Percentiles rank a stretch among this genome's conserved stretches.
phyloP scores from a whole-genome alignment of 2,888 invertebrate genomes.

The Archaeoteleia sp. region DNA sequence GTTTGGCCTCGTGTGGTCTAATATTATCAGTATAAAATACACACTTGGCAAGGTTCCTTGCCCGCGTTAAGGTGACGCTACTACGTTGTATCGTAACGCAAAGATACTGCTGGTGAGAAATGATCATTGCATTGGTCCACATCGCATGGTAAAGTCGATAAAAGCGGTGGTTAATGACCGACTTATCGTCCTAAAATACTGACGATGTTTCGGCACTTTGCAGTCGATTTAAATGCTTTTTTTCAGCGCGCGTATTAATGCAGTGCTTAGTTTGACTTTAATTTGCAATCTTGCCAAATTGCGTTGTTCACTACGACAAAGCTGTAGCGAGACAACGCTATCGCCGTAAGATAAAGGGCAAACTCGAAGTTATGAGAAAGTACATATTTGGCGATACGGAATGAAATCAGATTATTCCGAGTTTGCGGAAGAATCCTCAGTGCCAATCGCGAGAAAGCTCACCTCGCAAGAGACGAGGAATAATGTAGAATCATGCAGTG shows the following conservation, averaged over 20 bases:
- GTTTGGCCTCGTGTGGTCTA: constrained; percentile 48
- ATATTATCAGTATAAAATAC: constrained; percentile 57
- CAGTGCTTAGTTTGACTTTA: constrained; percentile 37
- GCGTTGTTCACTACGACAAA: constrained; percentile 29
- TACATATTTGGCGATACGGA: constrained; percentile 48
- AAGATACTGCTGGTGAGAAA: constrained; percentile 35
- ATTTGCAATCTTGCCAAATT: constrained; percentile 44
- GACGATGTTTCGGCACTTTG: constrained; percentile 18
- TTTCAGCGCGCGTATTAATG: constrained; percentile 16
- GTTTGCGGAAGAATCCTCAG: constrained; percentile 34
- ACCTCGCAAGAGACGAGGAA: constrained; percentile 12
- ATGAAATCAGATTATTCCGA: constrained; percentile 35
- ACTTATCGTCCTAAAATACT: constrained; percentile 32
- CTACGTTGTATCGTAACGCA: constrained; percentile 29
- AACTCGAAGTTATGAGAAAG: constrained; percentile 38
- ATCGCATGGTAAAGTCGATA: constrained; percentile 43
- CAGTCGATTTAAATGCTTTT: constrained; percentile 6
- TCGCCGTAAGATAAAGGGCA: constrained; percentile 34
- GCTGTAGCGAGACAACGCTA: constrained; percentile 26
- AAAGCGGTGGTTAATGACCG: constrained; percentile 38
- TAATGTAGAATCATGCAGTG: constrained; percentile 18
- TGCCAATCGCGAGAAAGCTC: constrained; percentile 14
- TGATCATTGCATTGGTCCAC: constrained; percentile 44
- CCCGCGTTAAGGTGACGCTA: constrained; percentile 37
- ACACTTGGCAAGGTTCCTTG: constrained; percentile 55